Evolutionary conservation across 2,113 vertebrate species (phyloP), one percentile per base, ranked within the genome.

Genomic region (Acinonyx jubatus): DNA sequence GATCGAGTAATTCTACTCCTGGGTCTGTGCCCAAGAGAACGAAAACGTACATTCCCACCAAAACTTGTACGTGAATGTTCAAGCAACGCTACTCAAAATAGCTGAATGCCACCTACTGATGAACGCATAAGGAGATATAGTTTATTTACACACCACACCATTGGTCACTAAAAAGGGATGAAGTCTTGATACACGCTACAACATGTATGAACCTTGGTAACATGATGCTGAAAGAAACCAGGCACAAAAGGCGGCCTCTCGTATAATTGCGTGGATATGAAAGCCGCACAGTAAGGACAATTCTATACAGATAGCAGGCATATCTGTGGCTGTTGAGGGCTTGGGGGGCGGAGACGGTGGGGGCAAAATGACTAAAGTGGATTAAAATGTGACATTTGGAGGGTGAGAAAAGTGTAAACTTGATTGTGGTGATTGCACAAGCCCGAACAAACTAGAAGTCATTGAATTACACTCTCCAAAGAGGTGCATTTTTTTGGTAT

Each of bases 281-380:
- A 71, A 61, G 65, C 16, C 2, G 3, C 10, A 25, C 23, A 38
- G 18, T 0, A 85, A 85, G 79, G 61, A 5, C 21, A 29, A 55
- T n/a, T n/a, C 29, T 23, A 3, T 6, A 33, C 29, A 33, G n/a
- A 45, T 0, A 16, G 16, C 57, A n/a, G 52, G 31, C 4, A 38
- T 73, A 45, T 38, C 0, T 2, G 27, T 31, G 52, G 10, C 29
- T 57, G 81, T 68, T 16, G 1, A 16, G 61, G 29, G 5, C 25
- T 63, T 57, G 66, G 18, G 9, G 16, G 12, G 9, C 0, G 5
- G 7, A 1, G 0, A 13, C 9, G 25, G 16, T 11, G 7, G 19
- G 10, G 11, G 33, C 3, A 15, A 25, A n/a, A 27, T 68, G 57
- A 48, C 25, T 33, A 8, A 55, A 48, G 74, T 31, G 74, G 27